Base-by-base conservation (phyloP, 2,888 invertebrate species). In the Cryptus viduatorius region DNA sequence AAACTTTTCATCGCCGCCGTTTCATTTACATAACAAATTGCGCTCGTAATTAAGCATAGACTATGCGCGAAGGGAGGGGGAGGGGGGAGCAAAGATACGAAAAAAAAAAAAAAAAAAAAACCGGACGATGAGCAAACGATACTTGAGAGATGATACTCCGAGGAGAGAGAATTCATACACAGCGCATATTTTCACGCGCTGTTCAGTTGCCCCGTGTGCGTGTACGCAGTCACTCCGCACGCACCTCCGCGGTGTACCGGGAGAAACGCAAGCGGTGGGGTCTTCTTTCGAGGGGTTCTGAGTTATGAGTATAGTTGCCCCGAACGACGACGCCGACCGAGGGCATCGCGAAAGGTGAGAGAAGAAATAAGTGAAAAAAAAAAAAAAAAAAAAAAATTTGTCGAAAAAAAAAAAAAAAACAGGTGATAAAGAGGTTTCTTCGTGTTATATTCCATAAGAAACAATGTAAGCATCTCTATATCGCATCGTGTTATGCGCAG, bases 1-100 rank as follows among this genome's bases (percentile, higher is more conserved):
- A 81, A 75, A 82, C 87, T 86, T 87, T 87, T 87, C 87, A 86
- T 86, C 87, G 79, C 61, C 68, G 79, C 78, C 84, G 86, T 87
- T 86, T 86, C 76, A 87, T 87, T 87, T 87, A 86, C 87, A 87
- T 87, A 87, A 87, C 86, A 87, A 87, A 87, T 87, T 87, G 86
- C 86, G 83, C 84, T 72, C 83, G 86, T 87, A 87, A 87, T 87
- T 87, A 87, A 87, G 85, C 86, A 84, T 81, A 81, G 84, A 77
- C 67, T 76, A 78, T 29, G 78, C 44, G 68, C 24, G 56, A n/a
- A 37, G 1, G 24, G 24, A 1, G 24, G 24, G 24, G 24, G n/a
- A n/a, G 37, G 24, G 56, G 73, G 8, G 61, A 59, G 24, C 42
- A 29, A 46, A 53, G 29, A 2, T 5, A 24, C 31, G 7, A 53